Evolutionary conservation across 2,888 invertebrate genomes (phyloP).

Genomic region (Rambutsinella grinnellia): DNA sequence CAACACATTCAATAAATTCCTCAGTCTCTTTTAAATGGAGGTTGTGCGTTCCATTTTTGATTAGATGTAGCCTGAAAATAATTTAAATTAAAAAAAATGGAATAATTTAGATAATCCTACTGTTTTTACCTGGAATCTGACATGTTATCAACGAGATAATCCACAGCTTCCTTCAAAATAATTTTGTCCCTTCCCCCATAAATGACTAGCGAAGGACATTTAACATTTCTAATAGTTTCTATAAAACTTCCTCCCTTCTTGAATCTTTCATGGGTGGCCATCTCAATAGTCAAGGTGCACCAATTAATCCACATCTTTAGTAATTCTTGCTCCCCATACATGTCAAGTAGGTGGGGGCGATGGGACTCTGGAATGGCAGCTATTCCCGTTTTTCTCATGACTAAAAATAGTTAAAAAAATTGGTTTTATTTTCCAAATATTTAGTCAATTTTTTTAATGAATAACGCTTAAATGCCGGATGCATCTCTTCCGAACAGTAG

Average conservation of each 20-base stretch:
- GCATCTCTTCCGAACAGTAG: conserved; percentile 57
- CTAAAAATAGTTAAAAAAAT: conserved; percentile 40
- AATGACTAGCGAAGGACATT: conserved; percentile 83
- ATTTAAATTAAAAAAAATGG: not conserved
- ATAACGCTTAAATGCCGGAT: no score
- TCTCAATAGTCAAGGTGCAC: conserved; percentile 72
- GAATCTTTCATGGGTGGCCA: conserved; percentile 1
- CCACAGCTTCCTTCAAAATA: conserved; percentile 80
- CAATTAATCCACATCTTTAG: conserved; percentile 79
- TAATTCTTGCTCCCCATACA: conserved; percentile 83
- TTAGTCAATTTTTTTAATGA: conserved; percentile 6
- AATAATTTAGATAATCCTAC: not conserved
- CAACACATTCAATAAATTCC: conserved; percentile 68
- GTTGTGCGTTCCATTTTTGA: conserved; percentile 89
- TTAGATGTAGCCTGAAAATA: conserved; percentile 77
- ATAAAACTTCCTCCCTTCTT: conserved; percentile 63
- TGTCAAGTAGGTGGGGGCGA: conserved; percentile 78
- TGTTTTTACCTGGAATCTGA: conserved; percentile 74
- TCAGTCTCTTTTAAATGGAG: conserved; percentile 81
- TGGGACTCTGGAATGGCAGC: conserved; percentile 81
- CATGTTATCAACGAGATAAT: conserved; percentile 79
- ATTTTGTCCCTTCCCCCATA: conserved; percentile 87
- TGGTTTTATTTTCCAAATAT: not conserved
- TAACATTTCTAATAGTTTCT: conserved; percentile 74
- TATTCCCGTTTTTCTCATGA: conserved; percentile 77